Conservation (phyloP, 2,888 invertebrate genomes). For the Stenodera caucasica region DNA sequence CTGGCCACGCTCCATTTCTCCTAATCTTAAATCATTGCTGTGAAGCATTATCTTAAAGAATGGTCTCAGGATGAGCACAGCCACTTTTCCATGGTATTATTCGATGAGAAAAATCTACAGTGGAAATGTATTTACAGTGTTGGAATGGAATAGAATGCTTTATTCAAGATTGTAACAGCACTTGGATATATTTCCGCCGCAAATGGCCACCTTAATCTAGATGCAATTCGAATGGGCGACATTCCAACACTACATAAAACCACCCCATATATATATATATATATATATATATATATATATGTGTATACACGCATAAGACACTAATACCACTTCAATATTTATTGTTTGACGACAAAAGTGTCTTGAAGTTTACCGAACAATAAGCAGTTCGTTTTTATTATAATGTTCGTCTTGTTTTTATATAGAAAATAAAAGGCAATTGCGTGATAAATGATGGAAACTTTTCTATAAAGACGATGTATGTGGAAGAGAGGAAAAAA, state of each 20-base stretch:
- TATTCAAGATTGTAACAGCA: conserved; percentile 40
- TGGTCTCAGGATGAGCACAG: conserved; percentile 28
- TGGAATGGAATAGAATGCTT: conserved; percentile 33
- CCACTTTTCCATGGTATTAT: conserved; percentile 26
- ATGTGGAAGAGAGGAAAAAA: conserved; percentile 27
- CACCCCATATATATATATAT: background rate
- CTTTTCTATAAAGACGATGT: conserved; percentile 6
- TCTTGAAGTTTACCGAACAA: too few relatives aligned
- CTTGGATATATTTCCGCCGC: conserved; percentile 45
- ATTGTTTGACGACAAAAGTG: too few relatives aligned
- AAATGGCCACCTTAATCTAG: conserved; percentile 40
- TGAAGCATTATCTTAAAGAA: conserved; percentile 43
- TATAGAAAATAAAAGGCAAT: background rate
- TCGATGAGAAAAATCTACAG: conserved; percentile 30
- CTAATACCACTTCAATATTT: too few relatives aligned
- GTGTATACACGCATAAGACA: too few relatives aligned
- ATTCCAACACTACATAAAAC: conserved; percentile 6
- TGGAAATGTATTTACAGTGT: conserved; percentile 43
- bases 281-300: too few relatives aligned
- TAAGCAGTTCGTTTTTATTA: too few relatives aligned
- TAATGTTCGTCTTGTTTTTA: too few relatives aligned
- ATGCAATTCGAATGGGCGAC: conserved; percentile 33
- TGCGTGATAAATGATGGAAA: conserved; percentile 24
- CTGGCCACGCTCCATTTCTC: conserved; percentile 51
- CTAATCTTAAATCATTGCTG: conserved; percentile 50